Evolutionary conservation across 2,888 invertebrate genomes (phyloP), one percentile per base, ranked within the genome.

Genomic region (Chrysodeixis includens): DNA sequence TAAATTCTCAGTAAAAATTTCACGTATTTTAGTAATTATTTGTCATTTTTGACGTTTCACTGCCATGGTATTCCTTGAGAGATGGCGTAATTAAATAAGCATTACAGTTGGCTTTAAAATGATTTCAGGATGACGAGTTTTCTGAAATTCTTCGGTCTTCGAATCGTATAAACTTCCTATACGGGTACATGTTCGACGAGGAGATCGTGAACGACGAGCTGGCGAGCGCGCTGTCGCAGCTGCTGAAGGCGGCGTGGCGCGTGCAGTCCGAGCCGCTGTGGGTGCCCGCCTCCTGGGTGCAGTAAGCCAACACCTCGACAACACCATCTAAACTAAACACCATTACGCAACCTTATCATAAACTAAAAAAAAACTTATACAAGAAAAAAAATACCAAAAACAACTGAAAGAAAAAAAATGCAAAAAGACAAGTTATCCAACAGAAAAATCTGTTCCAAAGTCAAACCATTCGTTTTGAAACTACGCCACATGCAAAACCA

Each of bases 221-320:
- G 67, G 96, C 97, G 0, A 95, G 96, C 66, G 98, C 99, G 20
- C 97, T 99, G 82, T 97, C 98, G 81, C 97, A 98, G 85, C 96
- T 99, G 20, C 96, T 98, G 63, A 96, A 97, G 82, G 96, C 97
- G 53, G 97, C 98, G 35, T 97, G 98, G 93, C 96, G 97, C 81
- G 97, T 99, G 30, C 99, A 99, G 93, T 97, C 97, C 0, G 98
- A 99, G 87, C 98, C 99, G 0, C 96, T 98, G 16, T 99, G 99
- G 99, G 99, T 99, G 46, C 99, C 99, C 32, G 97, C 98, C 46
- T 97, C 97, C 8, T 99, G 99, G 99, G 98, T 98, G 80, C 98
- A 98, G 95, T 98, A 96, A 92, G 58, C 20, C 7, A 0, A 18
- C 46, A 40, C 1, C 40, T 32, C 14, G 0, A 14, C 40, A 40